Conservation (phyloP, 2,113 vertebrate species). For the Sander vitreus region DNA sequence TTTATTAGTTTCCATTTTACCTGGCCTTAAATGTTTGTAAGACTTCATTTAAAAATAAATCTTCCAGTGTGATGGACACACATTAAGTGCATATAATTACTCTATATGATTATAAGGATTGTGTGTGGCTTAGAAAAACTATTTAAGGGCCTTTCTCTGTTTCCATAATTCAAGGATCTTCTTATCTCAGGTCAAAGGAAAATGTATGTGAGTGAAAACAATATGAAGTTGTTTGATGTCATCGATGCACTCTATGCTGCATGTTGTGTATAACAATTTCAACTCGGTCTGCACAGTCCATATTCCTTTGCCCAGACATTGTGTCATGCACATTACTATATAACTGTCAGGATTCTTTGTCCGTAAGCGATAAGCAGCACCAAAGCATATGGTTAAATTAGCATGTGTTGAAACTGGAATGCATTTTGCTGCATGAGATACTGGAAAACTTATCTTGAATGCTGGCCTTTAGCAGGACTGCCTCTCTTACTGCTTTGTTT, state of each 20-base stretch:
- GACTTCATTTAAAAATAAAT: not conserved
- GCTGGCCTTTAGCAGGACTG: conserved; percentile 2
- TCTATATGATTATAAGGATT: not conserved
- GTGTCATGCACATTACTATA: not conserved
- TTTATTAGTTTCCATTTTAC: not conserved
- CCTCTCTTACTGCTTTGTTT: not conserved
- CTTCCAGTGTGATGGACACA: not conserved
- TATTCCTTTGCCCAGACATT: not conserved
- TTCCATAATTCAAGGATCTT: conserved; percentile 6
- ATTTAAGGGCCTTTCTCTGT: not conserved
- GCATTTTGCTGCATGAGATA: conserved; percentile 42
- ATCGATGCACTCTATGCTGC: conserved; percentile 13
- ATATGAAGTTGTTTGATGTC: conserved; percentile 18
- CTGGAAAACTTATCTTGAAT: conserved; percentile 16
- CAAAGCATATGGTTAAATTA: conserved; percentile 38
- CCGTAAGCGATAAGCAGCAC: conserved; percentile 19
- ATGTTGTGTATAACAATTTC: conserved; percentile 18
- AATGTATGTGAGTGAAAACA: conserved; percentile 12
- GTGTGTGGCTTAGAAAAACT: not conserved
- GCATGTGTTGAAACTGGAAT: conserved; percentile 42
- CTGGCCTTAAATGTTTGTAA: conserved; percentile 28
- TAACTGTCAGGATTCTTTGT: conserved; percentile 1
- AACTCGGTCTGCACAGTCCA: not conserved
- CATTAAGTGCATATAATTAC: not conserved
- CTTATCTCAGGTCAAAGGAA: conserved; percentile 57